Conservation (phyloP, 2,113 vertebrate genomes). For the Daboia siamensis region DNA sequence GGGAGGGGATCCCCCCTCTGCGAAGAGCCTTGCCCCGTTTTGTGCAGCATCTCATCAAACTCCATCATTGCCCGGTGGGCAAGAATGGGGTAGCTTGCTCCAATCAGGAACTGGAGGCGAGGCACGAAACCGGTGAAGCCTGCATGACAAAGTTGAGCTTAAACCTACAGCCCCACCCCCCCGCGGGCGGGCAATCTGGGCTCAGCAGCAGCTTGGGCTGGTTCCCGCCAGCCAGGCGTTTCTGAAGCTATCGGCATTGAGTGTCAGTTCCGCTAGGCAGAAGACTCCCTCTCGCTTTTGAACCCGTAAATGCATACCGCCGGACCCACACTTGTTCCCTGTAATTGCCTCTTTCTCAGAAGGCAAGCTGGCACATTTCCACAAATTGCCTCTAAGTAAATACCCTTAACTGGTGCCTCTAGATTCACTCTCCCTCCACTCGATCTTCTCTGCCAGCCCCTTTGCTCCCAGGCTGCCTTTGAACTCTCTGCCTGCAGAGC, state of each 20-base stretch:
- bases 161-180: no score
- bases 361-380: not conserved
- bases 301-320: not conserved
- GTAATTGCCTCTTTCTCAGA: not conserved
- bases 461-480: not conserved
- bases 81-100: slow-evolving; percentile 65
- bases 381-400: not conserved
- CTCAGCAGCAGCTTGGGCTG: not conserved
- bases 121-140: slow-evolving; percentile 75
- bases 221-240: no score
- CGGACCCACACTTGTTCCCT: not conserved
- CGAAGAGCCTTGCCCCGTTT: not conserved
- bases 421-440: not conserved
- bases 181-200: not conserved
- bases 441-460: not conserved
- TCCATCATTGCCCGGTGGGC: slow-evolving; percentile 68
- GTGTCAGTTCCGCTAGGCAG: not conserved
- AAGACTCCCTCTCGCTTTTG: not conserved
- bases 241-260: not conserved
- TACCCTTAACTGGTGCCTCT: not conserved
- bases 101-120: slow-evolving; percentile 62
- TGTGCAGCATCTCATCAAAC: slow-evolving; percentile 59
- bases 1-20: not conserved
- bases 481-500: not conserved
- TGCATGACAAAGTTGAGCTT: not conserved